Evolutionary conservation across 2,797 vertebrate genomes (phyloP).

Genomic region (Anguilla anguilla): DNA sequence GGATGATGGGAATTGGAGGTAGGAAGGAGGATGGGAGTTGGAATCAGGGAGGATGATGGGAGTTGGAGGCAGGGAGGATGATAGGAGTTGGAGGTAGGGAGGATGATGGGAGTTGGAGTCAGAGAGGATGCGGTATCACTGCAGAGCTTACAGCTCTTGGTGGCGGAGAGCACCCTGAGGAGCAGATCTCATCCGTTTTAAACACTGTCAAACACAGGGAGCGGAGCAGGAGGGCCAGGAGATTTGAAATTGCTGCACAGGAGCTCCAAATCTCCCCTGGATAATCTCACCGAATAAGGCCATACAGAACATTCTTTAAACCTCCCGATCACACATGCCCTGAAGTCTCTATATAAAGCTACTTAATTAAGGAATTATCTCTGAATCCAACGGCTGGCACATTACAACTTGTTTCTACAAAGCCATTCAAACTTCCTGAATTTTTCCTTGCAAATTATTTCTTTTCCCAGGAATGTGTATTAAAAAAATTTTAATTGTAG

Average conservation of each 20-base stretch:
- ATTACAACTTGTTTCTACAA: neutral
- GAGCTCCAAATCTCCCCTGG: neutral
- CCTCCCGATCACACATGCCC: neutral
- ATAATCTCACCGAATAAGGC: neutral
- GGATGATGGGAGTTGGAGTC: neutral
- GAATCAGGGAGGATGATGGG: neutral
- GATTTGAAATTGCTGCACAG: neutral
- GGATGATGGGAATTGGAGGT: no score
- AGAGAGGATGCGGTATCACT: neutral
- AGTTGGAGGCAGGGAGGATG: neutral
- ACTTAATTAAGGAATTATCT: slow-evolving; percentile 1
- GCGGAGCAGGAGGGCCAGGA: neutral
- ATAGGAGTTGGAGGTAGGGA: neutral
- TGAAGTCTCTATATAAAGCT: neutral
- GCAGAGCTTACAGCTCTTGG: neutral
- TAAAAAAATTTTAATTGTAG: no score
- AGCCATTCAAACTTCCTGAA: neutral
- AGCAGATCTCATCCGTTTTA: slow-evolving; percentile 17
- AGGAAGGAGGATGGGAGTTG: neutral
- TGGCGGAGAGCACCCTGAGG: neutral
- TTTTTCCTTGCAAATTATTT: neutral
- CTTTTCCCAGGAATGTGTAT: neutral
- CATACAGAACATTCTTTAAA: neutral
- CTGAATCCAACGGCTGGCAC: neutral
- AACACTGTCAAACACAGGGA: slow-evolving; percentile 17